Evolutionary conservation across 2,113 vertebrate genomes (phyloP).

Genomic region (Lepus europaeus): DNA sequence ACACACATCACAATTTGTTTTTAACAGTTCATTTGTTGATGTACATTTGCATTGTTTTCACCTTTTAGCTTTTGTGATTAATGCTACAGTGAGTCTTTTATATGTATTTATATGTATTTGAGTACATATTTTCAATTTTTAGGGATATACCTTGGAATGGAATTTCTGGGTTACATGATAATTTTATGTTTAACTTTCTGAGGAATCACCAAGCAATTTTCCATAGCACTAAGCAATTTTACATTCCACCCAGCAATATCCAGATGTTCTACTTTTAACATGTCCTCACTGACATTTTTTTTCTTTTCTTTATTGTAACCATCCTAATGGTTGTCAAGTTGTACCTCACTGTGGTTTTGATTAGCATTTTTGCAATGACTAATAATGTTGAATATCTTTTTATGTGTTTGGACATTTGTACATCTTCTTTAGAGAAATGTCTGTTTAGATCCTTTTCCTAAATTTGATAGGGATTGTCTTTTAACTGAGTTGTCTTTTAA

Average conservation of each 20-base stretch:
- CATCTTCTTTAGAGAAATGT: background rate
- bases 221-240: background rate
- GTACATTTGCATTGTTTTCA: too few species aligned
- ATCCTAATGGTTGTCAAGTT: too few species aligned
- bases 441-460: background rate
- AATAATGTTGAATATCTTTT: too few species aligned
- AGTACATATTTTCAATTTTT: conserved; percentile 14
- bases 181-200: background rate
- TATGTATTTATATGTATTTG: background rate
- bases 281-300: background rate
- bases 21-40: too few species aligned
- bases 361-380: too few species aligned
- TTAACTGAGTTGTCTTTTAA: background rate
- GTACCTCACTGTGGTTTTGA: too few species aligned
- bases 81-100: background rate
- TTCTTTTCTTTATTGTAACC: background rate
- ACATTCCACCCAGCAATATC: background rate
- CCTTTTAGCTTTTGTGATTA: too few species aligned
- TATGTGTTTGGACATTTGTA: too few species aligned
- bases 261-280: background rate
- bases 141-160: background rate
- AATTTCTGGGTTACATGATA: background rate
- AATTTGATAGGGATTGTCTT: background rate
- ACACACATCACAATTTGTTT: background rate
- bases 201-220: background rate